phyloP scores from a whole-genome alignment of 2,797 vertebrate species.

The Poecilia gillii region DNA sequence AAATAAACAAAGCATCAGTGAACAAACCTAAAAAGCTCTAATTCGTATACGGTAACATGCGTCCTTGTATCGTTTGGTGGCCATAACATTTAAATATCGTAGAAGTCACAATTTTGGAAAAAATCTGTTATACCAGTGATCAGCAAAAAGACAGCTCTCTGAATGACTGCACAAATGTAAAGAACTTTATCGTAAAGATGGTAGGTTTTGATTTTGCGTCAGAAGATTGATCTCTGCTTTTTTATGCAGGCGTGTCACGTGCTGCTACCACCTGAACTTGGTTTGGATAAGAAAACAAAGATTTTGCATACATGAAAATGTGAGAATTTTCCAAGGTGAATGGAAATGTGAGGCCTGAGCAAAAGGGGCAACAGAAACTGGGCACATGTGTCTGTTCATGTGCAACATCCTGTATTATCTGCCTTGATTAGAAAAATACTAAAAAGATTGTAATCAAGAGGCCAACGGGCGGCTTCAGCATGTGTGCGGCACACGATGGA shows the following conservation, averaged over 20 bases:
- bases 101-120: background rate
- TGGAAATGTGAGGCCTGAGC: constrained; percentile 59
- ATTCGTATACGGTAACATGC: background rate
- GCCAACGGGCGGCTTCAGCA: constrained; percentile 5
- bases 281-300: constrained; percentile 27
- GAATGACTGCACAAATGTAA: background rate
- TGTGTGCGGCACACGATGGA: background rate
- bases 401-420: constrained; percentile 20
- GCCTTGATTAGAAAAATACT: constrained; percentile 15
- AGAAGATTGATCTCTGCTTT: background rate
- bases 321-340: constrained; percentile 52
- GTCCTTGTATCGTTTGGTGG: background rate
- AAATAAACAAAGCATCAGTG: background rate
- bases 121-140: background rate
- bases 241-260: background rate
- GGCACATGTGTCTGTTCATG: constrained; percentile 13
- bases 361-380: constrained; percentile 13
- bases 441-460: background rate
- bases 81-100: background rate
- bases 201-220: background rate
- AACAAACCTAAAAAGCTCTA: background rate
- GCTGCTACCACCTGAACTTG: constrained; percentile 11
- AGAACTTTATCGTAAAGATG: background rate
- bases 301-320: constrained; percentile 73
- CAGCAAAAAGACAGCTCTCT: background rate